A percentile compares a stretch with the other conserved stretches of the same genome.
Conservation (phyloP, 1,140 invertebrate genomes). For the Drosophila azteca region DNA sequence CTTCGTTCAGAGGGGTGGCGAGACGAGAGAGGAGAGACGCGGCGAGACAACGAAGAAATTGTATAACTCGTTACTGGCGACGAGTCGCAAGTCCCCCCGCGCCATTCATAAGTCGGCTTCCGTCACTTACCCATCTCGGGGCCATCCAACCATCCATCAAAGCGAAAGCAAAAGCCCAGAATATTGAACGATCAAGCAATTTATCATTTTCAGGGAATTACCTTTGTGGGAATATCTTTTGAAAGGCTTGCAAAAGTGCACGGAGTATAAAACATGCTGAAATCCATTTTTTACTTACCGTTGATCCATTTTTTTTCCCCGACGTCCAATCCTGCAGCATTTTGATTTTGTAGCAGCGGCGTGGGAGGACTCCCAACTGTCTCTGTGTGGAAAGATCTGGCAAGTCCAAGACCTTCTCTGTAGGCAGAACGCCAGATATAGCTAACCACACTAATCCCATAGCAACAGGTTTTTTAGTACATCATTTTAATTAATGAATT, state of each 20-base stretch:
- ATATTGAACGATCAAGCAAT: conserved; percentile 16
- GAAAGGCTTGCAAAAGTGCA: neutral
- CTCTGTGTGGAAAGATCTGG: too few relatives aligned
- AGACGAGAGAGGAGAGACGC: neutral
- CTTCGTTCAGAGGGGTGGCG: neutral
- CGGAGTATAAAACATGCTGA: too few relatives aligned
- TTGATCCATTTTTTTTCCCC: too few relatives aligned
- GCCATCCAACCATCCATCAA: conserved; percentile 33
- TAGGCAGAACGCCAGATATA: too few relatives aligned
- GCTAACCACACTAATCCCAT: too few relatives aligned
- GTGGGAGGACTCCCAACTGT: too few relatives aligned
- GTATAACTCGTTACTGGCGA: conserved; percentile 41
- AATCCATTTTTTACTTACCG: too few relatives aligned
- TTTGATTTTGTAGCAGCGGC: too few relatives aligned
- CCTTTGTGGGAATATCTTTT: conserved; percentile 12
- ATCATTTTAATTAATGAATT: too few relatives aligned
- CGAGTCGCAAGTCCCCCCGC: neutral
- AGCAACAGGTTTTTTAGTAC: too few relatives aligned
- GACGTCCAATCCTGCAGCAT: too few relatives aligned
- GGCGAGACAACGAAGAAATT: conserved; percentile 22
- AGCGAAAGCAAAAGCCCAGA: conserved; percentile 10
- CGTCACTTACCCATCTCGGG: conserved; percentile 16
- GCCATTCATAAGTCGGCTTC: conserved; percentile 62
- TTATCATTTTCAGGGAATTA: conserved; percentile 18
- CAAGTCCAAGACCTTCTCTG: too few relatives aligned